Evolutionary conservation across 64 coral and sea anemone species (phyloP), one percentile per base, ranked within the genome.

Genomic region (Pachyseris speciosa): DNA sequence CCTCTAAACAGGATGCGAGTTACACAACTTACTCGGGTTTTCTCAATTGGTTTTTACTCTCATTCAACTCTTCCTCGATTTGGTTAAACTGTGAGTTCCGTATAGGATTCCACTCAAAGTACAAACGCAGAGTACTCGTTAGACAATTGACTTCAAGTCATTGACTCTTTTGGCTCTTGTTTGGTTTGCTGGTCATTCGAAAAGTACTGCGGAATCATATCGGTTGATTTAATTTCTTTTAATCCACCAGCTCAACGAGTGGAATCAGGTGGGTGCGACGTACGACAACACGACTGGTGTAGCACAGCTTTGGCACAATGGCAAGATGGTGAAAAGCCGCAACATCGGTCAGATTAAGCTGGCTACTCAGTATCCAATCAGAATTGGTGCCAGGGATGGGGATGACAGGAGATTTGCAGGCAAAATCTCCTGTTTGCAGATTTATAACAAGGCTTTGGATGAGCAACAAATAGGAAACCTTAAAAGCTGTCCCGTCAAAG

Each of bases 271-370:
- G 3, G 96, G 96, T 53, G 96, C 96, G 3, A 95, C 96, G 9
- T 98, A 98, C 83, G 96, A 98, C 61, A 95, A 98, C 93, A 89
- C 80, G 53, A 98, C 96, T 0, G 96, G 96, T 77, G 96, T 98
- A 9, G 96, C 96, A 13, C 93, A 90, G 64, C 78, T 98, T 7
- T 98, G 96, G 96, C 96, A 98, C 44, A 94, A 98, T 48, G 96
- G 96, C 2, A 98, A 98, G 48, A 98, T 98, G 96, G 96, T 98
- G 2, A 92, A 98, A 86, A 98, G 96, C 15, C 81, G 96, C n/a
- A 98, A 98, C 20, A 95, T 98, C 41, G 96, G 96, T 47, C 89
- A 57, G 53, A 96, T 83, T 53, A 81, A 67, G 72, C 76, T 98
- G 1, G 92, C 92, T 29, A 98, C 96, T 9, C 96, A 98, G 71